phyloP scores from a whole-genome alignment of 2,113 vertebrate genomes.

The Pluvialis apricaria region DNA sequence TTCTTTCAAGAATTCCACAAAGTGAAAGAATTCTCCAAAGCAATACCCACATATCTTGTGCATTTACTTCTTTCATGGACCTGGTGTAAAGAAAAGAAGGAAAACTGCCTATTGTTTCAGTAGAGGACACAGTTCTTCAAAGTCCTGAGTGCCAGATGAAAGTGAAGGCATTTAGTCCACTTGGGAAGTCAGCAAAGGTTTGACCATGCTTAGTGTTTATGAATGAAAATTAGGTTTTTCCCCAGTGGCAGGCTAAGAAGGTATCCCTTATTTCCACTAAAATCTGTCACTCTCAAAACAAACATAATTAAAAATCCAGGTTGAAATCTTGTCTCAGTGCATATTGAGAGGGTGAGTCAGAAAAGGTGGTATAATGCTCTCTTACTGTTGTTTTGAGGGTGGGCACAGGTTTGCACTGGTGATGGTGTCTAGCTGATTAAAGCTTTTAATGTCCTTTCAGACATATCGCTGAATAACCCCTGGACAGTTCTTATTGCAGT shows the following conservation, averaged over 20 bases:
- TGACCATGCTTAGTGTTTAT: not conserved
- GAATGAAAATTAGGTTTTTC: not conserved
- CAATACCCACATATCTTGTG: not conserved
- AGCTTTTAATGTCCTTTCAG: not conserved
- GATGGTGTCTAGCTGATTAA: not conserved
- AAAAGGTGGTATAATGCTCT: not conserved
- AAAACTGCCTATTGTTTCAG: not conserved
- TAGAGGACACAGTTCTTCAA: not conserved
- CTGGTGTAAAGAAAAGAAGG: not conserved
- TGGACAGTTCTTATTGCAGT: not conserved
- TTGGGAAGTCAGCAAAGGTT: not conserved
- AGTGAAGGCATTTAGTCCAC: rapidly evolving
- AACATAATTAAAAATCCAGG: not conserved
- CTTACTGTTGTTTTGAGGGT: not conserved
- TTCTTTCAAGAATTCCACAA: constrained; percentile 25
- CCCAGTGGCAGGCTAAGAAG: not conserved
- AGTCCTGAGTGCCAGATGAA: not conserved
- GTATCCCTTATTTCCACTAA: not conserved
- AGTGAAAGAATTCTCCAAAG: not conserved
- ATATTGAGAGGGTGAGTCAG: not conserved
- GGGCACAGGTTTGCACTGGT: not conserved
- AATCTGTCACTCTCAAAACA: not conserved
- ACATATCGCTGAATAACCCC: not conserved
- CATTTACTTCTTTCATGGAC: not conserved
- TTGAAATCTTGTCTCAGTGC: not conserved